Evolutionary conservation across 2,888 invertebrate genomes (phyloP).

Genomic region (Brachyopa scutellaris): DNA sequence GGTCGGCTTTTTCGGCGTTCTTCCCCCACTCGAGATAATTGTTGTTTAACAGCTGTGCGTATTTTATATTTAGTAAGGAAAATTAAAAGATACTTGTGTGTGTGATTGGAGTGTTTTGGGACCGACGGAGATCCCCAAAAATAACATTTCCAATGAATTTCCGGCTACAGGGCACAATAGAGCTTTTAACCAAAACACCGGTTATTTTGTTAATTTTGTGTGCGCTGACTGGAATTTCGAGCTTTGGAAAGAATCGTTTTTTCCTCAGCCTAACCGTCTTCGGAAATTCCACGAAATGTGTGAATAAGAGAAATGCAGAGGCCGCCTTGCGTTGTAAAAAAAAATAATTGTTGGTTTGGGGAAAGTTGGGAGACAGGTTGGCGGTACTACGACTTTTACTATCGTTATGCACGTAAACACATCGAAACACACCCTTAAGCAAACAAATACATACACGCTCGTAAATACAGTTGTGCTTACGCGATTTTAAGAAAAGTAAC

Average conservation of each 20-base stretch:
- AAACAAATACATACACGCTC: too few relatives aligned
- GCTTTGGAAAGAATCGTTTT: not conserved
- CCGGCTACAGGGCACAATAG: not conserved
- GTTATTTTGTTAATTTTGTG: too few relatives aligned
- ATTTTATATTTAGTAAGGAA: not conserved
- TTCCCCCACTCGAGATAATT: not conserved
- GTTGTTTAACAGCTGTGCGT: not conserved
- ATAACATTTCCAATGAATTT: conserved; percentile 17
- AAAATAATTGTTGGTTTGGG: not conserved
- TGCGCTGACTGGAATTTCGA: not conserved
- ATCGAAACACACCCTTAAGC: too few relatives aligned
- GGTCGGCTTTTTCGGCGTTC: not conserved
- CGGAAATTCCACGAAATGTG: not conserved
- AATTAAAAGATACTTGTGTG: not conserved
- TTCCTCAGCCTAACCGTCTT: not conserved
- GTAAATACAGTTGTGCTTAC: too few relatives aligned
- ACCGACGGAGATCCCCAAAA: not conserved
- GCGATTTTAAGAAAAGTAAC: not conserved
- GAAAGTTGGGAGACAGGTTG: not conserved
- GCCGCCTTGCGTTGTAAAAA: not conserved
- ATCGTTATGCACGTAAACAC: conserved; percentile 17
- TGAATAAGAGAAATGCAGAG: too few relatives aligned
- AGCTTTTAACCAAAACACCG: conserved; percentile 8
- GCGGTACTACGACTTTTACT: conserved; percentile 23
- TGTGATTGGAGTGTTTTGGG: too few relatives aligned